phyloP scores from a whole-genome alignment of 1,140 invertebrate genomes.

The Sarcophaga bullata region DNA sequence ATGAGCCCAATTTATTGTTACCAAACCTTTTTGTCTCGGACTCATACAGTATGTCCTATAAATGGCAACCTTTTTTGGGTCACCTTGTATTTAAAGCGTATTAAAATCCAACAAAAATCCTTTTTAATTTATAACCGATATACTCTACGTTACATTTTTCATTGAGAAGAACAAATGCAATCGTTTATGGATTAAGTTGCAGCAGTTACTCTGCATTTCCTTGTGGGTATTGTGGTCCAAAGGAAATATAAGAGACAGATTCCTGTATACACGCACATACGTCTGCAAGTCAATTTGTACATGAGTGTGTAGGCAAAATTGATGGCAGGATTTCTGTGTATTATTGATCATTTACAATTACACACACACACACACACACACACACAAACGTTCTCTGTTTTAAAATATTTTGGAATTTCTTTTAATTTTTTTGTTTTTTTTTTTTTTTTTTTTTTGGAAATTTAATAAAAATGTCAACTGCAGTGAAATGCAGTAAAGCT shows the following conservation, averaged over 20 bases:
- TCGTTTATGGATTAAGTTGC: constrained; percentile 32
- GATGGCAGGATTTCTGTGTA: background rate
- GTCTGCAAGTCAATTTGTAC: no score
- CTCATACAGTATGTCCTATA: no score
- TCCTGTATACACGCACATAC: background rate
- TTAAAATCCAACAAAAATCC: no score
- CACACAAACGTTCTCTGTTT: background rate
- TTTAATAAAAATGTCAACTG: constrained; percentile 40
- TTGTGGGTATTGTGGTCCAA: background rate
- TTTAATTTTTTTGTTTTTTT: no score
- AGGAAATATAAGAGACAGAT: background rate
- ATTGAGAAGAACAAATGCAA: background rate
- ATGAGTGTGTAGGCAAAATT: no score
- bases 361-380: background rate
- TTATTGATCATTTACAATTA: background rate
- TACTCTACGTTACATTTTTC: background rate
- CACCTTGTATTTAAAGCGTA: background rate
- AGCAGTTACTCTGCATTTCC: constrained; percentile 22
- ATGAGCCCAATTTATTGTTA: no score
- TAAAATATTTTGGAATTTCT: no score
- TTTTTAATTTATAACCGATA: background rate
- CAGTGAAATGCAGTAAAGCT: constrained; percentile 27
- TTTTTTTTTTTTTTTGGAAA: background rate
- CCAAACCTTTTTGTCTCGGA: no score
- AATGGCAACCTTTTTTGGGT: no score